Conservation (phyloP, 2,797 vertebrate species). For the Sitta carolinensis region DNA sequence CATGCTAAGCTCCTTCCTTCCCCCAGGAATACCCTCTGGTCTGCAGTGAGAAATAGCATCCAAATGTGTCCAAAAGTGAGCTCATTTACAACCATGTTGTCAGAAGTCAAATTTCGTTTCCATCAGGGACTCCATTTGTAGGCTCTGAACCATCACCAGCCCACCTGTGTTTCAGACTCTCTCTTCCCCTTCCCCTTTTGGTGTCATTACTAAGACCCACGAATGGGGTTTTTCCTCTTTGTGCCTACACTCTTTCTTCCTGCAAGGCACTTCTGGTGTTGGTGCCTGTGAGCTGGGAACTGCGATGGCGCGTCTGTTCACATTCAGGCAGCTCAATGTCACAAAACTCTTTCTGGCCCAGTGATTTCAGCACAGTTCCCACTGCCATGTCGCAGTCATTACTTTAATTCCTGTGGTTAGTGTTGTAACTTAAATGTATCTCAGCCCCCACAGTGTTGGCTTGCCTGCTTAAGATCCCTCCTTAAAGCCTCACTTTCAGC, state of each 20-base stretch:
- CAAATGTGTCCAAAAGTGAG: neutral
- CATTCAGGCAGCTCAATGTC: fast-evolving
- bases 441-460: neutral
- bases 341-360: neutral
- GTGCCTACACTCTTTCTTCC: fast-evolving
- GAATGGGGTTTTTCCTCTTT: neutral
- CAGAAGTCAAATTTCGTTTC: neutral
- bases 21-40: neutral
- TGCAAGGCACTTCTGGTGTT: neutral
- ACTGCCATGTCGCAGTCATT: fast-evolving
- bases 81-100: neutral
- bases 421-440: neutral
- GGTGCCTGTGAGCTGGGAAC: neutral
- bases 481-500: conserved; percentile 28
- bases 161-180: neutral
- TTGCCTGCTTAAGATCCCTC: conserved; percentile 1
- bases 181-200: neutral
- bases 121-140: fast-evolving
- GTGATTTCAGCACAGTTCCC: neutral
- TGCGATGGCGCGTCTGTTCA: fast-evolving
- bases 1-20: neutral
- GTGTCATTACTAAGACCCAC: neutral
- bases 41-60: neutral
- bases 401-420: neutral
- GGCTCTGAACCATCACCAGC: neutral